Evolutionary conservation across 2,797 vertebrate species (phyloP).

Genomic region (Hypotaenidia philippensis): DNA sequence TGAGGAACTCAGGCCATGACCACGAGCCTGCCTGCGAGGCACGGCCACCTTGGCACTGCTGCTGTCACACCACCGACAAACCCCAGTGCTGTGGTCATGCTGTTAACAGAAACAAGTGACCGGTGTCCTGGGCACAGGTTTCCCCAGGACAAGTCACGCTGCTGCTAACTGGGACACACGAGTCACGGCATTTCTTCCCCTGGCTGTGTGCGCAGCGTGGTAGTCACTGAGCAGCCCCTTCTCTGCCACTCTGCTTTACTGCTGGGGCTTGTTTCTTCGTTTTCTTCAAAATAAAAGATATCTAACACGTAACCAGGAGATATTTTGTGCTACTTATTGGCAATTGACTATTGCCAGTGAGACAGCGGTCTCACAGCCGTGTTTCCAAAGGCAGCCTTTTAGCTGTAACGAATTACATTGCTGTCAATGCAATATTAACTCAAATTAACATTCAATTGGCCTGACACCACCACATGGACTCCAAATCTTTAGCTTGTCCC

Average conservation of each 20-base stretch:
- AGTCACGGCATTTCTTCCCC: not conserved
- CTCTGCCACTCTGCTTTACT: not conserved
- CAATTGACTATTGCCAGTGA: not conserved
- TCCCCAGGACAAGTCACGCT: too few relatives aligned
- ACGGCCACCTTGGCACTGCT: too few relatives aligned
- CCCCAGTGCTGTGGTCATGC: too few relatives aligned
- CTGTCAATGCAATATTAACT: not conserved
- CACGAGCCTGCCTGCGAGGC: too few relatives aligned
- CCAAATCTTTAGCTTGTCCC: not conserved
- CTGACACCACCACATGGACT: not conserved
- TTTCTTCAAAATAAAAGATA: not conserved
- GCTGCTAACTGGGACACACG: not conserved
- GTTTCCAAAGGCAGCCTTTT: not conserved
- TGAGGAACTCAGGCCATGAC: not conserved
- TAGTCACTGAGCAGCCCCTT: not conserved
- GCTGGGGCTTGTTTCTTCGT: not conserved
- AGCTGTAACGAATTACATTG: not conserved
- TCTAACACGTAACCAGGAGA: not conserved
- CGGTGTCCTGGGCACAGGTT: too few relatives aligned
- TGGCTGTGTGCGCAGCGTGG: fast-evolving
- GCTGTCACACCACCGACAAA: too few relatives aligned
- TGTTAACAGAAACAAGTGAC: too few relatives aligned
- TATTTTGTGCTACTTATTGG: not conserved
- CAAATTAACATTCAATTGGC: not conserved
- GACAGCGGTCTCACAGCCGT: not conserved